phyloP scores from a whole-genome alignment of 2,797 vertebrate genomes.

The Acrossocheilus fasciatus region DNA sequence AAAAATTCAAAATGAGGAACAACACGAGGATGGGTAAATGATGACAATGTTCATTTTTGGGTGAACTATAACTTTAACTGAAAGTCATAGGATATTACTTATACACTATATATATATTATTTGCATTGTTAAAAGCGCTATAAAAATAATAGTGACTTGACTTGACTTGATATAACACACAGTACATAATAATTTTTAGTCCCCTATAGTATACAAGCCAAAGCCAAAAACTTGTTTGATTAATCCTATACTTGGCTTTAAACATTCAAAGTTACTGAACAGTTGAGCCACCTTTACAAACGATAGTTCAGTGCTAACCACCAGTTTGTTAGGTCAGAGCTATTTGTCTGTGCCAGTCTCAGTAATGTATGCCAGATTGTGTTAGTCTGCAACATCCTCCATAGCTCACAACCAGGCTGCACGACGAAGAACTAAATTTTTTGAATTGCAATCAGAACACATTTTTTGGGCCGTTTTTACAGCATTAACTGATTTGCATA shows the following conservation, averaged over 20 bases:
- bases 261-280: too few species aligned
- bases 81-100: neutral
- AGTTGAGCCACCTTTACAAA: too few species aligned
- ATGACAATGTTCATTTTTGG: neutral
- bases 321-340: too few species aligned
- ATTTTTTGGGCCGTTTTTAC: neutral
- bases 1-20: neutral
- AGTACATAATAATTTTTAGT: neutral
- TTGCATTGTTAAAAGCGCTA: too few species aligned
- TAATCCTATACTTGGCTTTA: neutral
- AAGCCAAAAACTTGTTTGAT: neutral
- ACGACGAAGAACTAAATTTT: neutral
- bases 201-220: neutral
- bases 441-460: neutral
- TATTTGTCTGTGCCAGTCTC: neutral
- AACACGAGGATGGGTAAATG: neutral
- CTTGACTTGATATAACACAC: neutral
- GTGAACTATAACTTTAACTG: neutral
- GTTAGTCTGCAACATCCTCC: neutral
- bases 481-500: conserved; percentile 9
- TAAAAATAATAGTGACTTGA: too few species aligned
- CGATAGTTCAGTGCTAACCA: too few species aligned
- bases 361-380: neutral
- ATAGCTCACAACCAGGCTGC: neutral
- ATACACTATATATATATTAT: too few species aligned